Conservation (phyloP, 2,888 invertebrate genomes). For the Salticus scenicus region DNA sequence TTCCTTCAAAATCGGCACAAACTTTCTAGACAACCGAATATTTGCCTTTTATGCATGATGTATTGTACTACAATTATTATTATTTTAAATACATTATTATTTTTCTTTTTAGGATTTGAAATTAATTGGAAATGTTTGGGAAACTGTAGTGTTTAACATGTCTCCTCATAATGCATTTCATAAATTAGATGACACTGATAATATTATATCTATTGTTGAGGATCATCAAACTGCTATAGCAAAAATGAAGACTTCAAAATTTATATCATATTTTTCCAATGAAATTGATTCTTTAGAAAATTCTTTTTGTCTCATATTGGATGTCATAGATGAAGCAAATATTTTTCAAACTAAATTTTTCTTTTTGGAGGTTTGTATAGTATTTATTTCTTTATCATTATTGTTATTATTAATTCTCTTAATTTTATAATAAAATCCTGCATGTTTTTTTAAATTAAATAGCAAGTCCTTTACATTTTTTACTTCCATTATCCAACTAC, state of each 20-base stretch:
- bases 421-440: no score
- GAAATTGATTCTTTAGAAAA: constrained; percentile 92
- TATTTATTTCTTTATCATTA: constrained; percentile 22
- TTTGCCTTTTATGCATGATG: no score
- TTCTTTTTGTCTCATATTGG: constrained; percentile 86
- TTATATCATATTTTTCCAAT: constrained; percentile 87
- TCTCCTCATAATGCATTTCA: constrained; percentile 81
- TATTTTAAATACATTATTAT: no score
- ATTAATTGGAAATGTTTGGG: constrained; percentile 33
- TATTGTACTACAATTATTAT: no score
- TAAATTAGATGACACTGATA: constrained; percentile 86
- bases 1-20: no score
- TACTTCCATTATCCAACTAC: no score
- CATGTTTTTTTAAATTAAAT: no score
- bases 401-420: no score
- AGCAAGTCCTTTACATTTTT: no score
- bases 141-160: constrained; percentile 83
- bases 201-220: constrained; percentile 86
- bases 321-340: constrained; percentile 87
- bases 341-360: constrained; percentile 89
- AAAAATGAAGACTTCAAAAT: constrained; percentile 88
- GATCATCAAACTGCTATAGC: constrained; percentile 89
- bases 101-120: constrained; percentile 35
- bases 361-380: constrained; percentile 82
- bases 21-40: no score